Conservation (phyloP, 2,888 invertebrate genomes). For the Sipha maydis region DNA sequence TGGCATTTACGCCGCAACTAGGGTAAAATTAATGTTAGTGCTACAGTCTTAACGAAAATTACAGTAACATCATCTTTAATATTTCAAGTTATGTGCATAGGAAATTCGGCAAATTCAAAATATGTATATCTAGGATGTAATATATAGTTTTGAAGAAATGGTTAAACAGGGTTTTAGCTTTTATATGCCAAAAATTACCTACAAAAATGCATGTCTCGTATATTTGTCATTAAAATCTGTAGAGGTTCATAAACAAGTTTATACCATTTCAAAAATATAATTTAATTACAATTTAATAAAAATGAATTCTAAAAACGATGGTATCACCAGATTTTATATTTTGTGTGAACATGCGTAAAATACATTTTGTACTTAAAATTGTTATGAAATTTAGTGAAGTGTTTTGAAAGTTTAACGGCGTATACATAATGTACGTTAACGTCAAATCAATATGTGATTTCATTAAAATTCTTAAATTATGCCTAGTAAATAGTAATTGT, state of each 20-base stretch:
- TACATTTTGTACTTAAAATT: background rate
- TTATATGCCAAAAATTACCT: background rate
- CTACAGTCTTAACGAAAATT: too few relatives aligned
- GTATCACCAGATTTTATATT: background rate
- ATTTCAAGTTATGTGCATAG: background rate
- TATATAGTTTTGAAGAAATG: background rate
- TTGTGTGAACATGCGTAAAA: background rate
- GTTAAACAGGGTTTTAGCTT: background rate
- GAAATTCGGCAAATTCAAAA: too few relatives aligned
- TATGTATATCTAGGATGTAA: background rate
- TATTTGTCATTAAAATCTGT: background rate
- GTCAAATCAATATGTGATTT: too few relatives aligned
- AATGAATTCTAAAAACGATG: background rate
- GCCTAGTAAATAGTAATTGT: too few relatives aligned
- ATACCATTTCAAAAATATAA: background rate
- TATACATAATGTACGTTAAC: too few relatives aligned
- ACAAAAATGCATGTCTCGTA: background rate
- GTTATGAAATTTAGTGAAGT: background rate
- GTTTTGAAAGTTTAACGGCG: background rate
- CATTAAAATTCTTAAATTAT: too few relatives aligned
- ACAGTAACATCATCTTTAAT: background rate
- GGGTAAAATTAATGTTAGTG: too few relatives aligned
- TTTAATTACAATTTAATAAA: background rate
- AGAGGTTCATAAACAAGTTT: background rate
- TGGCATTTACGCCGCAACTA: too few relatives aligned